Conservation (phyloP, 2,113 vertebrate genomes). For the Oenanthe melanoleuca region DNA sequence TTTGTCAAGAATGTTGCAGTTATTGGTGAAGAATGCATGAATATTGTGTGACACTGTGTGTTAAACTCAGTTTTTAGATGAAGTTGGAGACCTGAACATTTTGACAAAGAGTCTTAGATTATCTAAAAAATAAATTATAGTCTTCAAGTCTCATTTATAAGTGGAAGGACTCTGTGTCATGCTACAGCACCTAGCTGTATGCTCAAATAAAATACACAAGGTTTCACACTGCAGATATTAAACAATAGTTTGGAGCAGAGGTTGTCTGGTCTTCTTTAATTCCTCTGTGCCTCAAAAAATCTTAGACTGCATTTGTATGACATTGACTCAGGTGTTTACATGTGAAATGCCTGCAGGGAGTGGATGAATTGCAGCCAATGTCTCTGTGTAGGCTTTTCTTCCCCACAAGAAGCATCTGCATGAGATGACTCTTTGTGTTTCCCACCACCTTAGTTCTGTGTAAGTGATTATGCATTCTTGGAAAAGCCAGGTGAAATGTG, state of each 20-base stretch:
- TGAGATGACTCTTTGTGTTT: not conserved
- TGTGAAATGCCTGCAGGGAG: not conserved
- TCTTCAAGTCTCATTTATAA: not conserved
- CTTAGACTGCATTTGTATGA: not conserved
- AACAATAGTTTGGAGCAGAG: not conserved
- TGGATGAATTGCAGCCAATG: not conserved
- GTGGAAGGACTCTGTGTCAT: not conserved
- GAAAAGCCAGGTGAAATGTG: not conserved
- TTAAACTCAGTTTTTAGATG: not conserved
- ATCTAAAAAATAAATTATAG: not conserved
- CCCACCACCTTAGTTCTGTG: not conserved
- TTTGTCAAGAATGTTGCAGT: not conserved
- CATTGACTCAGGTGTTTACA: not conserved
- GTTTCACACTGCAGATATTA: not conserved
- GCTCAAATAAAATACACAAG: not conserved
- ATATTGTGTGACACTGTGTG: not conserved
- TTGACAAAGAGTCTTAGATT: not conserved
- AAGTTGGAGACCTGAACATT: not conserved
- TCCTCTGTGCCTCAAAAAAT: not conserved
- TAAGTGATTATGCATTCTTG: not conserved
- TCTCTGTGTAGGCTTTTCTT: not conserved
- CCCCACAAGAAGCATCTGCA: accelerated
- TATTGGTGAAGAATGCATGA: not conserved
- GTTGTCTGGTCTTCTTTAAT: not conserved
- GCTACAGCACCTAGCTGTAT: not conserved